phyloP scores from a whole-genome alignment of 2,888 invertebrate genomes.

The Mamestra brassicae region DNA sequence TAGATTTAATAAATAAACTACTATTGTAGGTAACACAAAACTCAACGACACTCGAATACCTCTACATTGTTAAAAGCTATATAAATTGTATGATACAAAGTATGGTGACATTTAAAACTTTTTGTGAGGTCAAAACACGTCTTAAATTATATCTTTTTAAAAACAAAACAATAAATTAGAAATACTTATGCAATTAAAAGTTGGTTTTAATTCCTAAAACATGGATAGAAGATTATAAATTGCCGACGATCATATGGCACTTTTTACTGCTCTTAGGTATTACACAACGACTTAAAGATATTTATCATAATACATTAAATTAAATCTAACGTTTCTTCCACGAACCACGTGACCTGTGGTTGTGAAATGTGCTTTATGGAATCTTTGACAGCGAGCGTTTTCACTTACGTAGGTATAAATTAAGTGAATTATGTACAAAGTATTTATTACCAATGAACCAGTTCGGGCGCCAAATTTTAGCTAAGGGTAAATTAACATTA shows the following conservation, averaged over 20 bases:
- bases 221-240: constrained; percentile 50
- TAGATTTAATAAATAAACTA: background rate
- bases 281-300: constrained; percentile 48
- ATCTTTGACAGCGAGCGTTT: constrained; percentile 46
- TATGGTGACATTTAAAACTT: constrained; percentile 46
- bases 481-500: background rate
- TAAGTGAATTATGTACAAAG: constrained; percentile 1
- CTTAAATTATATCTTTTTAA: constrained; percentile 38
- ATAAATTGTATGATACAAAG: constrained; percentile 10
- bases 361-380: constrained; percentile 54
- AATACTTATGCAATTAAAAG: constrained; percentile 56
- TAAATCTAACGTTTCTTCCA: constrained; percentile 47
- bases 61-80: constrained; percentile 2
- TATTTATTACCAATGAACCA: background rate
- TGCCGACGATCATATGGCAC: constrained; percentile 45
- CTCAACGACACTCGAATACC: background rate
- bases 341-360: constrained; percentile 41
- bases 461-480: background rate
- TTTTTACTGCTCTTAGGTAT: constrained; percentile 49
- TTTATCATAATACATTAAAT: constrained; percentile 54
- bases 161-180: constrained; percentile 60
- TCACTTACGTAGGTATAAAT: constrained; percentile 43
- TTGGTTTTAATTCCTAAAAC: constrained; percentile 41
- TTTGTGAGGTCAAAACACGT: constrained; percentile 32
- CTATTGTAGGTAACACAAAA: background rate